phyloP scores from a whole-genome alignment of 2,113 vertebrate species.

The Perca fluviatilis region DNA sequence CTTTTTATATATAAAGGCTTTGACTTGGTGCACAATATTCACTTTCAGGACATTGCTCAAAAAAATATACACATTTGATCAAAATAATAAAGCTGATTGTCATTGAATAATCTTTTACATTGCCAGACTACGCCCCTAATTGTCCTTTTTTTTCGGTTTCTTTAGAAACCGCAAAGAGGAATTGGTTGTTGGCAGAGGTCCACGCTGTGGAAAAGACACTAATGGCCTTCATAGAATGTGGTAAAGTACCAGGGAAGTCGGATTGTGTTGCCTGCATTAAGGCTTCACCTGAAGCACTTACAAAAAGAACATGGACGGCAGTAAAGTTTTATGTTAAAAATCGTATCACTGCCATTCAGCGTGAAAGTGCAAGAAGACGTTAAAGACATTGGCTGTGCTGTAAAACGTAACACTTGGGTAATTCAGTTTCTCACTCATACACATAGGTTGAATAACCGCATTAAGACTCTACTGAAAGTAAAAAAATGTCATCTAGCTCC shows the following conservation, averaged over 20 bases:
- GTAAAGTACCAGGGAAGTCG: background rate
- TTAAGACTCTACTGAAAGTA: background rate
- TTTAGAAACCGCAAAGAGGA: background rate
- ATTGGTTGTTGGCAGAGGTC: background rate
- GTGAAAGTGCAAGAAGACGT: too few species aligned
- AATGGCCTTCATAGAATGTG: background rate
- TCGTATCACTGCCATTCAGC: background rate
- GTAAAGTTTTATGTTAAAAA: constrained; percentile 4
- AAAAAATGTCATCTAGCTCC: background rate
- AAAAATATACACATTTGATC: too few species aligned
- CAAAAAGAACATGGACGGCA: background rate
- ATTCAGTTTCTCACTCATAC: background rate
- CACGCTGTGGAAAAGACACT: constrained; percentile 3
- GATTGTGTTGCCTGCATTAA: background rate
- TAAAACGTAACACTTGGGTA: too few species aligned
- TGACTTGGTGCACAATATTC: too few species aligned
- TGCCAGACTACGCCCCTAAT: too few species aligned
- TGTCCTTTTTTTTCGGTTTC: background rate
- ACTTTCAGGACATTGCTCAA: too few species aligned
- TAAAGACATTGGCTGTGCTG: too few species aligned
- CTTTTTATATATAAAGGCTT: too few species aligned
- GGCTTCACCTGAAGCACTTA: background rate
- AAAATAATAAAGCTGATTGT: too few species aligned
- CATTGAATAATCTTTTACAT: too few species aligned
- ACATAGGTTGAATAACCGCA: background rate